phyloP scores from a whole-genome alignment of 2,113 vertebrate species.

The Thunnus maccoyii region DNA sequence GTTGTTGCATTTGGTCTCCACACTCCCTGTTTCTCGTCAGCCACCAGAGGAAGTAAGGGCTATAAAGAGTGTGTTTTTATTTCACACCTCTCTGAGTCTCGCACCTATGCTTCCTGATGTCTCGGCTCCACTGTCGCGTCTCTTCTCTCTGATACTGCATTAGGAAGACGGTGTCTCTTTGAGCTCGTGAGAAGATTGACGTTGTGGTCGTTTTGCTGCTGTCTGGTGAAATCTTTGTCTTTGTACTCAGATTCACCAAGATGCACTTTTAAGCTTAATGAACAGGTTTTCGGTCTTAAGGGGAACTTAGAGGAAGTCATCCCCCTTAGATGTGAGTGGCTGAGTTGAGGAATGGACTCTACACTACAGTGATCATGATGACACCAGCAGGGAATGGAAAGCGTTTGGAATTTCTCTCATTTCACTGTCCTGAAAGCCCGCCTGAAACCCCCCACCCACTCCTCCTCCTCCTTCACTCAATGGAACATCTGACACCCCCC shows the following conservation, averaged over 20 bases:
- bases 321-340: constrained; percentile 43
- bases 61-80: constrained; percentile 80
- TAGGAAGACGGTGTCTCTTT: constrained; percentile 24
- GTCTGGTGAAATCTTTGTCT: not conserved
- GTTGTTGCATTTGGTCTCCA: constrained; percentile 35
- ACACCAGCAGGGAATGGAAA: constrained; percentile 25
- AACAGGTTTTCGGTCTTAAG: too few relatives aligned
- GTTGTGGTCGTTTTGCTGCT: not conserved
- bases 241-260: not conserved
- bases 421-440: constrained; percentile 64
- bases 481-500: constrained; percentile 75
- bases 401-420: constrained; percentile 66
- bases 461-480: constrained; percentile 22
- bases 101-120: constrained; percentile 78
- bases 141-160: not conserved
- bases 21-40: constrained; percentile 45
- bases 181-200: not conserved
- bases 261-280: not conserved
- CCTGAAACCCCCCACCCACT: constrained; percentile 16
- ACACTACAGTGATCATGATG: constrained; percentile 29
- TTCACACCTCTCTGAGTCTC: constrained; percentile 75
- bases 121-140: constrained; percentile 48
- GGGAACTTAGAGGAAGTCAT: too few relatives aligned
- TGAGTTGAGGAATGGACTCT: constrained; percentile 40
- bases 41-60: constrained; percentile 75